Evolutionary conservation across 2,113 vertebrate species (phyloP).

Genomic region (Phasianus colchicus): DNA sequence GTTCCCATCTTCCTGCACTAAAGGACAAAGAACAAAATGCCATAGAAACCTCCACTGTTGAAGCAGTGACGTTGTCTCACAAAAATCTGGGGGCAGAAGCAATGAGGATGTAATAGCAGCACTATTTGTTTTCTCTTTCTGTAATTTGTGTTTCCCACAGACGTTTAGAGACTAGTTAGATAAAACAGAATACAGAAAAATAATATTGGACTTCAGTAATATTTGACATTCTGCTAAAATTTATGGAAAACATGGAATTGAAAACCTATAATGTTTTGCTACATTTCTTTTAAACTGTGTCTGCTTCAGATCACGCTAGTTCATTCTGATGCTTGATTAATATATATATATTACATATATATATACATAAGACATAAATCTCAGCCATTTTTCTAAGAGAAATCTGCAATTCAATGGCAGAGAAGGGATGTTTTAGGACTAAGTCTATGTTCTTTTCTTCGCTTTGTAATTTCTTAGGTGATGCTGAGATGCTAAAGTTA

Average conservation of each 20-base stretch:
- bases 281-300: background rate
- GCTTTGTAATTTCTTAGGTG: background rate
- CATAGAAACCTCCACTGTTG: background rate
- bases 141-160: background rate
- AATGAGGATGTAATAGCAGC: rapidly evolving
- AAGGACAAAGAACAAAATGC: background rate
- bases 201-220: background rate
- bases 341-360: background rate
- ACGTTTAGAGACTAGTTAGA: background rate
- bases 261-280: background rate
- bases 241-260: background rate
- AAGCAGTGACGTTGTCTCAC: background rate
- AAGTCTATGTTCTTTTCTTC: background rate
- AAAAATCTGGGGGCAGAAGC: background rate
- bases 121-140: background rate
- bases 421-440: background rate
- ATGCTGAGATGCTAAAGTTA: background rate
- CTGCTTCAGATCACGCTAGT: background rate
- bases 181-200: background rate
- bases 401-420: background rate
- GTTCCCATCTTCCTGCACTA: background rate
- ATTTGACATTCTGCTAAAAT: background rate
- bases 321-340: background rate
- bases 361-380: background rate
- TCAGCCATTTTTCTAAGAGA: background rate